Base-by-base conservation (phyloP, 92 coral and sea anemone species). In the Zoanthus sansibaricus region DNA sequence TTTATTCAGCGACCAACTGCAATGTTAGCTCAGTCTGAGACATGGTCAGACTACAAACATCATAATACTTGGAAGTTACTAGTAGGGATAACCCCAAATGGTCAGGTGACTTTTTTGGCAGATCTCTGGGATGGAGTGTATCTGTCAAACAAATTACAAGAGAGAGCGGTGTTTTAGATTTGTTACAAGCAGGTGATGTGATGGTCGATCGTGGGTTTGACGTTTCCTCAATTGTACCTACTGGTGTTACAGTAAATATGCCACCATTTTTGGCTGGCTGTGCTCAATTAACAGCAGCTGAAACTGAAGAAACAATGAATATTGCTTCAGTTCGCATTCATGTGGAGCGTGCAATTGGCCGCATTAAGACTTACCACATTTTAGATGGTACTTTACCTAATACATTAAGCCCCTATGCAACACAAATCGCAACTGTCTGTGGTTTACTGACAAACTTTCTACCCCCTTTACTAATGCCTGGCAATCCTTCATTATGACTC, bases 171-270 rank as follows among this genome's bases (percentile, higher is more conserved):
- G 85, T 88, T 11, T 7, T 91, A 0, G 75, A 88, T 15, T 79
- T 69, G 79, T 61, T 91, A 14, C 44, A 91, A 42, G 73, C 62
- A 17, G 94, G 92, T 62, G 94, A 91, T 88, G 88, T 88, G 17
- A 88, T 91, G 94, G 94, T 89, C 20, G 92, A 91, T 21, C 85
- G 94, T 8, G 93, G 96, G 7, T 94, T 91, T 91, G 94, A 93
- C 70, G 90, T 93, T 71, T 56, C 83, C 10, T 82, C 25, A 13
- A 82, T 90, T 54, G 79, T 90, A 21, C 93, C 93, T 14, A 49
- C 58, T 55, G 88, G 90, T 15, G 90, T 90, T 6, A 51, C 89
- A 14, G 87, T 90, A 0, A 93, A 93, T 75, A 91, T 93, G 72
- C 92, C 96, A 4, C 92, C 94, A 61, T 91, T 93, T 78, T 71